Base-by-base conservation (phyloP, 1,140 invertebrate genomes). In the Mylabris phalerata region DNA sequence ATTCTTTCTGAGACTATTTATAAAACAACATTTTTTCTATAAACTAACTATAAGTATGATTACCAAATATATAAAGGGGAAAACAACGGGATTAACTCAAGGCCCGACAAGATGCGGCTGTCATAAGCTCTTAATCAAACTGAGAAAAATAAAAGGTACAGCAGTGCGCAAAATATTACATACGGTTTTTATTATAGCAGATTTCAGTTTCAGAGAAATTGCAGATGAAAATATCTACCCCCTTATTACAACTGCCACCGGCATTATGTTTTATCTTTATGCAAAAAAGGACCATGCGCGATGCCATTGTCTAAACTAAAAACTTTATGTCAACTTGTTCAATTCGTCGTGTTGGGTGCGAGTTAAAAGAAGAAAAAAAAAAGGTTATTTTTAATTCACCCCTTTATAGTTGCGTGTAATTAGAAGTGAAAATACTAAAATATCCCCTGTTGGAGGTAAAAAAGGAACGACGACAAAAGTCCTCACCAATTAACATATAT, bases 121-220 rank as follows among this genome's bases (percentile, higher is more conserved):
- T 56, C 54, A 56, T 56, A 56, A 56, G 54, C 54, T 48, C 45
- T 56, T 56, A 56, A 56, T 56, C 54, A 56, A 56, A 56, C 54
- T 56, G 7, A 46, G 47, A 48, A 48, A 48, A 47, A 27, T 44
- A 48, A 48, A 44, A 48, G 54, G 54, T 56, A 32, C 39, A 48
- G 42, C 44, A 19, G 5, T 26, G 44, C 54, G 45, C 54, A 56
- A 56, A 56, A 56, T 48, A 48, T 56, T 56, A 56, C 54, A 42
- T 56, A 56, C 47, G 24, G 19, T 56, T 56, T 56, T 56, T 56
- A 55, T 55, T 48, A 56, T 41, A 38, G 54, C 42, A 54, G 43
- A 54, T 54, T 46, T 50, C 24, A 26, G 25, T 32, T 54, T 46
- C 51, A 26, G 11, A 13, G 39, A n/a, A 52, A 52, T 52, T 52